phyloP scores from a whole-genome alignment of 1,140 invertebrate species.

The Dendroctonus valens region DNA sequence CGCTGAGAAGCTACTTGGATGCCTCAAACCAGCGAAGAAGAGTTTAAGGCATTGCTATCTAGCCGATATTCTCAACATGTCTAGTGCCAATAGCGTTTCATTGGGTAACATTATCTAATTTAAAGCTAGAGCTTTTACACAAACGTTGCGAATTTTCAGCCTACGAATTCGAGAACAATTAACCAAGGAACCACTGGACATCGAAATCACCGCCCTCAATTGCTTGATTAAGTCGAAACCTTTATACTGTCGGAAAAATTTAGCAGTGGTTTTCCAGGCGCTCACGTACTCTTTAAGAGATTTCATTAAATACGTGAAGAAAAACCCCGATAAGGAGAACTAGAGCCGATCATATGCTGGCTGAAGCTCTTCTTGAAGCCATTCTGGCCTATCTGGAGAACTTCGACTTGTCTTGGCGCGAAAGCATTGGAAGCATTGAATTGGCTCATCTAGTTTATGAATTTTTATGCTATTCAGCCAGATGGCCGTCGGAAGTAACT shows the following conservation, averaged over 20 bases:
- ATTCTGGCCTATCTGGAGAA: constrained; percentile 27
- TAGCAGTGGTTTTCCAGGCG: constrained; percentile 23
- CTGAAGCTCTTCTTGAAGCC: constrained; percentile 18
- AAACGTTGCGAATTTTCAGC: constrained; percentile 11
- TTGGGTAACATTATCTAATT: constrained; percentile 11
- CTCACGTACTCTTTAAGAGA: constrained; percentile 22
- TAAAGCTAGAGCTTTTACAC: neutral
- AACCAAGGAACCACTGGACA: constrained; percentile 2
- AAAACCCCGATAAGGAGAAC: neutral
- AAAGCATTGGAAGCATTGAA: constrained; percentile 28
- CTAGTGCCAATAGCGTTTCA: constrained; percentile 8
- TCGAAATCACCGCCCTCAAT: constrained; percentile 19
- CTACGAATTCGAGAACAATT: constrained; percentile 26
- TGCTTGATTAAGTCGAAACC: constrained; percentile 27
- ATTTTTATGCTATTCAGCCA: constrained; percentile 17
- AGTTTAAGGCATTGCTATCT: constrained; percentile 25
- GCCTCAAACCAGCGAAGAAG: constrained; percentile 14
- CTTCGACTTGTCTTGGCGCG: constrained; percentile 31
- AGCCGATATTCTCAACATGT: constrained; percentile 20
- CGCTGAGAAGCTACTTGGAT: constrained; percentile 25
- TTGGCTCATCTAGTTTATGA: constrained; percentile 20
- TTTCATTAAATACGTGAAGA: constrained; percentile 17
- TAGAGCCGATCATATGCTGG: constrained; percentile 12
- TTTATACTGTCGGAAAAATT: constrained; percentile 21
- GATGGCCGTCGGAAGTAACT: constrained; percentile 14